Evolutionary conservation across 2,888 invertebrate species (phyloP).

Genomic region (Dexiosoma caninum): DNA sequence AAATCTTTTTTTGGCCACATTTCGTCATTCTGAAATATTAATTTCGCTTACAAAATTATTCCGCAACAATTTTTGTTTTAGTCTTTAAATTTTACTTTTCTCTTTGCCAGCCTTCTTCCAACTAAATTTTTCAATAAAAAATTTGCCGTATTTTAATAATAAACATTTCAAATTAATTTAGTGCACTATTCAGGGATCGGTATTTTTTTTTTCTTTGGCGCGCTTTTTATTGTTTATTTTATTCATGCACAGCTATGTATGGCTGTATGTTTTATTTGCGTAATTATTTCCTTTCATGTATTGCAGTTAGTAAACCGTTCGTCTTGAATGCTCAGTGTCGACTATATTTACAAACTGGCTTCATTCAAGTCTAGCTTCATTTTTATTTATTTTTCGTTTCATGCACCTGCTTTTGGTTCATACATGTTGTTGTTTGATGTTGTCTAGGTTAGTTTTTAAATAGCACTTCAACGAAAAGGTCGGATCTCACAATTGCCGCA

Average conservation of each 20-base stretch:
- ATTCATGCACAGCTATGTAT: no score
- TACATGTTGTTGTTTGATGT: conserved; percentile 33
- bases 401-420: background rate
- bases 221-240: conserved; percentile 14
- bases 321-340: conserved; percentile 40
- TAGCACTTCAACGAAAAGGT: no score
- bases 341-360: conserved; percentile 32
- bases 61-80: background rate
- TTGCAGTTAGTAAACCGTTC: conserved; percentile 5
- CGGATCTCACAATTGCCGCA: no score
- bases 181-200: background rate
- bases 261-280: no score
- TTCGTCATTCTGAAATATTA: background rate
- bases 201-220: conserved; percentile 37
- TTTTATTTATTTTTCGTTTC: conserved; percentile 10
- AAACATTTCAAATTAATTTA: background rate
- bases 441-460: no score
- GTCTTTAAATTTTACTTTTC: conserved; percentile 12
- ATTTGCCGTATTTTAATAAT: conserved; percentile 7
- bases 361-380: conserved; percentile 36
- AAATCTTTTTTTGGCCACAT: background rate
- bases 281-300: background rate
- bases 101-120: conserved; percentile 2
- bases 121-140: conserved; percentile 7
- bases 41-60: background rate